Conservation (phyloP, 2,888 invertebrate genomes). For the Lathronympha strigana region DNA sequence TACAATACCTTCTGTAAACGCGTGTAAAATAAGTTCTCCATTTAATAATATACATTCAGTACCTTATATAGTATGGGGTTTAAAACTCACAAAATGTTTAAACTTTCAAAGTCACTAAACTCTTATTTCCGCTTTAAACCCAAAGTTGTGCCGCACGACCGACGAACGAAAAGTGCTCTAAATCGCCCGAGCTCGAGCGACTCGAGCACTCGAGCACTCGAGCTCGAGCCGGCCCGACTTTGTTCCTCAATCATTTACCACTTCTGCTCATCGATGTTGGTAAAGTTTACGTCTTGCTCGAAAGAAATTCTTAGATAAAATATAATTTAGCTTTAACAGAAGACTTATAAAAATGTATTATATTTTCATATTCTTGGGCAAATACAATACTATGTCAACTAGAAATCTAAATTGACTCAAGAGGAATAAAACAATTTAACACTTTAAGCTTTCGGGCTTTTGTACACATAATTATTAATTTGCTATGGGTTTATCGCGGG, state of each 20-base stretch:
- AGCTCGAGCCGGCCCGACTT: slow-evolving; percentile 26
- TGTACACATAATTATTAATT: no score
- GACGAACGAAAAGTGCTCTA: slow-evolving; percentile 40
- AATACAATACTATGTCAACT: no score
- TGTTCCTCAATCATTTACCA: slow-evolving; percentile 35
- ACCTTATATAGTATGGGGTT: neutral
- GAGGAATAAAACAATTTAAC: no score
- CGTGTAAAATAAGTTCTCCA: no score
- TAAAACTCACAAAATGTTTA: slow-evolving; percentile 6
- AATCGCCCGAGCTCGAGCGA: slow-evolving; percentile 31
- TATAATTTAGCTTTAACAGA: neutral
- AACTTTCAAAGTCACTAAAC: neutral
- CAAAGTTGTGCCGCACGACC: slow-evolving; percentile 16
- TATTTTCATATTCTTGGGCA: no score
- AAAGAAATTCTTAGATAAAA: neutral
- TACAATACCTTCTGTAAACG: no score
- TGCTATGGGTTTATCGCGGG: no score
- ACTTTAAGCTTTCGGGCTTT: no score
- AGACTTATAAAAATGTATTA: neutral
- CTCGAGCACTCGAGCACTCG: slow-evolving; percentile 27
- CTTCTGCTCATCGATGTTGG: slow-evolving; percentile 34
- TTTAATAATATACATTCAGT: no score
- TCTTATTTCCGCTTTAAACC: neutral
- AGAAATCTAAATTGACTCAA: no score
- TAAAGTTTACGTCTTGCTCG: slow-evolving; percentile 15